These are phyloP conservation scores for Nipponia nippon DNA, from an alignment of 2,113 vertebrate genomes.

Conservation along the genomic window DNA sequence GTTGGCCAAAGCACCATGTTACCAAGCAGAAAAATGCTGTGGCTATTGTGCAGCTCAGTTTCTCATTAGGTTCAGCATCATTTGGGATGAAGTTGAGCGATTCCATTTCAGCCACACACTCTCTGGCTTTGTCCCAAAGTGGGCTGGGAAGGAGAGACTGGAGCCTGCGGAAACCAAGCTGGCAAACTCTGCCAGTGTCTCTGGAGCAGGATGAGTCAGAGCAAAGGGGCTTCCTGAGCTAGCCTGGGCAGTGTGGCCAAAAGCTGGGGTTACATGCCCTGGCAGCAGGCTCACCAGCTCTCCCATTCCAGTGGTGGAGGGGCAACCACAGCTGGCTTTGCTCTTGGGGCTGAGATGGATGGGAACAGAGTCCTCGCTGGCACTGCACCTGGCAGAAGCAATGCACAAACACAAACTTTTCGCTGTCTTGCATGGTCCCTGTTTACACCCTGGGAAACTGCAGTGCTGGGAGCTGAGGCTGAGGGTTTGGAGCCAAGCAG, in stretches of 20 bases:
- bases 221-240: not conserved
- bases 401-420: not conserved
- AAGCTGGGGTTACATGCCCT: not conserved
- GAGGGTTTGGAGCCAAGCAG: not conserved
- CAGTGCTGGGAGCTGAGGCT: not conserved
- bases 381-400: not conserved
- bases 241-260: not conserved
- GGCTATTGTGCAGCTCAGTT: not conserved
- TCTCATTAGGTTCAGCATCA: not conserved
- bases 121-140: not conserved
- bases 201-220: not conserved
- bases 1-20: rapidly evolving
- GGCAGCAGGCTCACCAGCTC: not conserved
- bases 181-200: not conserved
- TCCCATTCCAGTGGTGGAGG: rapidly evolving
- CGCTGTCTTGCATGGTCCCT: not conserved
- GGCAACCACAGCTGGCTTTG: not conserved
- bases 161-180: not conserved
- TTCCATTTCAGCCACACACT: not conserved
- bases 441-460: no score
- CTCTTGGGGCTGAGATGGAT: not conserved
- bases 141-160: not conserved
- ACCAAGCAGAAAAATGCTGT: not conserved
- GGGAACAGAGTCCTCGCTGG: rapidly evolving
- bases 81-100: not conserved